Base-by-base conservation (phyloP, 2,797 vertebrate genomes). In the Coregonus sp. region DNA sequence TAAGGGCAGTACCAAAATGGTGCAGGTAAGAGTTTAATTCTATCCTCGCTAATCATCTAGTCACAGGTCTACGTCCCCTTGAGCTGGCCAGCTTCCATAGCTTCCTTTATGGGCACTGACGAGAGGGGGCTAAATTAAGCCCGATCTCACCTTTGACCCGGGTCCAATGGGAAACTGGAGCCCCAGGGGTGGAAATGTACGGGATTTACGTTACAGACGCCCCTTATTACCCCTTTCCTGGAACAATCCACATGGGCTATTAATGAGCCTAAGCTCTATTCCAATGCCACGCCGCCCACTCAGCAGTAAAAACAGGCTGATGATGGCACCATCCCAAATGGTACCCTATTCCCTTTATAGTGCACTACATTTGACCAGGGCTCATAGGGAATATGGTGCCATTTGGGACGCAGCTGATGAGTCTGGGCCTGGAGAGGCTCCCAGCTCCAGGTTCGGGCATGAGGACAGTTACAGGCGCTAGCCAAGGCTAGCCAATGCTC, bases 71-170 rank as follows among this genome's bases (percentile, higher is more conserved):
- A 54, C 61, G 61, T 7, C 65, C 12, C 9, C 15, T 33, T 29
- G 18, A 35, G 25, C 65, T 16, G 29, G 31, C 31, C 29, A 31
- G 20, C 16, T 54, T 37, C 25, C 75, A 78, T 16, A 20, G 81
- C 81, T 82, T 89, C 86, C 88, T 89, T 90, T 85, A 87, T 85
- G 86, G 85, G 86, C 72, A 73, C 79, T 29, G 65, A 51, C 81
- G 81, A 86, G 50, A 77, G 50, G 79, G 87, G 80, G 89, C 92
- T 94, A 94, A 91, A 94, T 93, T 90, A 91, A 91, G 86, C 88
- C 81, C 40, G 67, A 84, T 88, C 84, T 88, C 85, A 92, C 88
- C 88, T 93, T 79, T 93, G 91, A 92, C 90, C 91, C 84, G 82
- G 84, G 84, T 86, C 88, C 75, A 87, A 86, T 82, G 85, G 69